A percentile compares a stretch with the other conserved stretches of the same genome.
Evolutionary conservation across 2,113 vertebrate species (phyloP).

Genomic region (Leptocoma aspasia): DNA sequence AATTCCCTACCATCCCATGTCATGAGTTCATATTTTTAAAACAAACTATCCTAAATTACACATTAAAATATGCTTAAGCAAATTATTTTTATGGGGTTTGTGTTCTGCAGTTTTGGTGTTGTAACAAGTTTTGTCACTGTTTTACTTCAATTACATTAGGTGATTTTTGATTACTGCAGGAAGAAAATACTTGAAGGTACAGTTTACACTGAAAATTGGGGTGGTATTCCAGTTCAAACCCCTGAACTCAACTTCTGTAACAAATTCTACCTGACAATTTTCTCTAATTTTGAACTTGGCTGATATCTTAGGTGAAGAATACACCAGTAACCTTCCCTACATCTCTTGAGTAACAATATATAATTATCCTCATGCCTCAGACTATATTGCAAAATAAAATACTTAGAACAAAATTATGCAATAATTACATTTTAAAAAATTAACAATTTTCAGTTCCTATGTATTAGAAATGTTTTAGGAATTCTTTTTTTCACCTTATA

Average conservation of each 20-base stretch:
- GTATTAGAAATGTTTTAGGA: background rate
- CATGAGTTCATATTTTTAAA: background rate
- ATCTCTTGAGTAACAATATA: background rate
- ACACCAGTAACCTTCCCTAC: background rate
- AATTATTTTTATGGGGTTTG: background rate
- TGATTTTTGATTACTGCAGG: background rate
- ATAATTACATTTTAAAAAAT: background rate
- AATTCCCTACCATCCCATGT: background rate
- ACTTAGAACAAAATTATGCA: background rate
- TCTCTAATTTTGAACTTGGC: background rate
- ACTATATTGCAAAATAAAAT: background rate
- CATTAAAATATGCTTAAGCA: background rate
- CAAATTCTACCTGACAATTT: background rate
- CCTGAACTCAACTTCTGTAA: background rate
- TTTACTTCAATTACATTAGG: background rate
- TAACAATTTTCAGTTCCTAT: background rate
- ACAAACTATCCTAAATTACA: background rate
- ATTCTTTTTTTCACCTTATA: accelerated
- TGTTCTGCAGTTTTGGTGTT: background rate
- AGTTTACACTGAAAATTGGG: background rate
- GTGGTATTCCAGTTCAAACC: background rate
- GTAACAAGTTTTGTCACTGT: background rate
- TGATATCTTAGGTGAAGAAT: background rate
- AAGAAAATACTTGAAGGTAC: background rate
- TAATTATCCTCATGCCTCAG: background rate